Conservation (phyloP, 2,888 invertebrate genomes). For the Chesias legatella region DNA sequence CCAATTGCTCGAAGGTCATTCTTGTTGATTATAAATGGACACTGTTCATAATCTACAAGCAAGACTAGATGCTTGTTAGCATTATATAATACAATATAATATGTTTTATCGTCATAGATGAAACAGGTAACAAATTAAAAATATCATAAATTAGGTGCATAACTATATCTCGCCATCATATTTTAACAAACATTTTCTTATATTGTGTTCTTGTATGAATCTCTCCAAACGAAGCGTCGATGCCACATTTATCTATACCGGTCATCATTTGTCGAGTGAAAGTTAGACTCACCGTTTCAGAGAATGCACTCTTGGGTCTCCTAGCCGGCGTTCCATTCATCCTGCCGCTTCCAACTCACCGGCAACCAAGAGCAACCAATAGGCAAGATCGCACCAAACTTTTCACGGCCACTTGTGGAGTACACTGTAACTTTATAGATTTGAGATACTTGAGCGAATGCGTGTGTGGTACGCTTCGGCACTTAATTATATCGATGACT, state of each 20-base stretch:
- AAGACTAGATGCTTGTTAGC: not conserved
- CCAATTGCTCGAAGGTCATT: not conserved
- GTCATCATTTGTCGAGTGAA: constrained; percentile 27
- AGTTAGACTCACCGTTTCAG: constrained; percentile 63
- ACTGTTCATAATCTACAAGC: not conserved
- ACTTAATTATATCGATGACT: constrained; percentile 75
- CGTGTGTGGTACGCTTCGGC: constrained; percentile 31
- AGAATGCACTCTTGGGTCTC: constrained; percentile 73
- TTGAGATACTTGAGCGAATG: constrained; percentile 25
- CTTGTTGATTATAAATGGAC: not conserved
- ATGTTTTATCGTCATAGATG: too few species aligned
- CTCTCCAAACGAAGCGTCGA: constrained; percentile 19
- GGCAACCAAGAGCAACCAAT: constrained; percentile 61
- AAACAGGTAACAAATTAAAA: too few species aligned
- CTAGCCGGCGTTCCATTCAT: constrained; percentile 76
- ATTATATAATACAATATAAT: too few species aligned
- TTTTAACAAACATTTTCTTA: too few species aligned
- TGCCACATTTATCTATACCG: constrained; percentile 24
- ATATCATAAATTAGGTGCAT: too few species aligned
- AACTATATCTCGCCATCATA: too few species aligned
- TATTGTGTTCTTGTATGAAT: too few species aligned
- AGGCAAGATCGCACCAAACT: constrained; percentile 62
- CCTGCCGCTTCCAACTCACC: constrained; percentile 46
- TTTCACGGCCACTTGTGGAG: constrained; percentile 73
- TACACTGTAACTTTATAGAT: constrained; percentile 37